These are phyloP conservation scores for Phoebastria nigripes DNA, from an alignment of 2,797 vertebrate genomes.

Conservation along the genomic window DNA sequence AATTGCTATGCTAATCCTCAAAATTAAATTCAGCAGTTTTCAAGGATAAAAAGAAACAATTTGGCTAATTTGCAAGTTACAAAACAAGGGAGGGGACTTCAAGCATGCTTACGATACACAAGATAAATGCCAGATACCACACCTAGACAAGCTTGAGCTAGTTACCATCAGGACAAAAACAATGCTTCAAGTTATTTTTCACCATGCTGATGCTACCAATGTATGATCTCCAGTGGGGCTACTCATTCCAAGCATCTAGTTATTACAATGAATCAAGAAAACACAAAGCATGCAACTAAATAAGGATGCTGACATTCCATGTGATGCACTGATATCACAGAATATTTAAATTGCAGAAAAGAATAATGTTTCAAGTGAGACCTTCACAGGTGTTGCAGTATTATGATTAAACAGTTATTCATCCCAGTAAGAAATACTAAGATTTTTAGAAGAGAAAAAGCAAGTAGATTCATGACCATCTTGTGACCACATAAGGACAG, in stretches of 20 bases:
- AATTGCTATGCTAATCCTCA: neutral
- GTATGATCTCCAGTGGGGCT: neutral
- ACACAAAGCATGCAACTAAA: neutral
- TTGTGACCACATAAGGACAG: neutral
- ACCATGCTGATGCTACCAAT: neutral
- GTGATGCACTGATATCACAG: neutral
- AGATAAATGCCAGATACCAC: slow-evolving; percentile 29
- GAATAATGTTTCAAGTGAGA: neutral
- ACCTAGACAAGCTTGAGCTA: slow-evolving; percentile 56
- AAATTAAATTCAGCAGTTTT: neutral
- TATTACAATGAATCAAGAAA: neutral
- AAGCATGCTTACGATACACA: slow-evolving; percentile 7
- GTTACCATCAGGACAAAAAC: slow-evolving; percentile 31
- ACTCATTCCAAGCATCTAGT: neutral
- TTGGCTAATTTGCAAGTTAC: slow-evolving; percentile 6
- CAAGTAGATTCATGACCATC: neutral
- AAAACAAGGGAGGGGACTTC: slow-evolving; percentile 42
- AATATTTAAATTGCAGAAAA: neutral
- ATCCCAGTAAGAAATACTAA: neutral
- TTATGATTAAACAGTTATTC: neutral
- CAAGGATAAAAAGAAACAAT: slow-evolving; percentile 10
- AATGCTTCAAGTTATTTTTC: slow-evolving; percentile 16
- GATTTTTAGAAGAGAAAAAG: neutral
- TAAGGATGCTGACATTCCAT: neutral
- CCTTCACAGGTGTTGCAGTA: neutral